Evolutionary conservation across 2,888 invertebrate species (phyloP).

Genomic region (Vannuccia rotundouncinata): DNA sequence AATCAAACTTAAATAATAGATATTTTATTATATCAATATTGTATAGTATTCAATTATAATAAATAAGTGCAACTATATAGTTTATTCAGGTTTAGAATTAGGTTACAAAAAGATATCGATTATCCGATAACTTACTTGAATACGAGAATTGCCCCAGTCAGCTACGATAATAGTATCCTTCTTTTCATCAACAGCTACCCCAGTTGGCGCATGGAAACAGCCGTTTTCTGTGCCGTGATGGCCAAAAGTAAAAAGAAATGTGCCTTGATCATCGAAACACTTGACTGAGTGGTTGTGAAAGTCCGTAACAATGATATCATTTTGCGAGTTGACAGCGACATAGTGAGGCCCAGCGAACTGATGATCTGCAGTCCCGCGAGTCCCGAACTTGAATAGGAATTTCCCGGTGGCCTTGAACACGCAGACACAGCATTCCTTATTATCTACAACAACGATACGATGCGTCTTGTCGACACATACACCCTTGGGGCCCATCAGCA

Average conservation of each 20-base stretch:
- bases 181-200: constrained; percentile 42
- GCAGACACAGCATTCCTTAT: constrained; percentile 35
- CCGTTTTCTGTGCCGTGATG: constrained; percentile 49
- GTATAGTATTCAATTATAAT: too few species aligned
- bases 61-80: too few species aligned
- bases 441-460: constrained; percentile 40
- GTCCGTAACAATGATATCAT: constrained; percentile 41
- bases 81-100: too few species aligned
- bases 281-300: constrained; percentile 41
- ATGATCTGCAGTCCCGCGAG: constrained; percentile 32
- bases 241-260: constrained; percentile 38
- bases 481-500: constrained; percentile 59
- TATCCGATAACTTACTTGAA: constrained; percentile 59
- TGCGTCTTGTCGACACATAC: constrained; percentile 39
- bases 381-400: constrained; percentile 39
- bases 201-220: constrained; percentile 40
- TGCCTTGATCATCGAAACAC: constrained; percentile 41
- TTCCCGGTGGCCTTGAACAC: constrained; percentile 40
- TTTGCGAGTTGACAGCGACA: constrained; percentile 57
- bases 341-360: constrained; percentile 58
- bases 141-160: constrained; percentile 59
- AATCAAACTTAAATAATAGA: too few species aligned
- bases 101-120: too few species aligned
- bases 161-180: constrained; percentile 41
- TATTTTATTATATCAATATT: too few species aligned